Conservation (phyloP, 2,888 invertebrate genomes). For the Barypeithes pellucidus region DNA sequence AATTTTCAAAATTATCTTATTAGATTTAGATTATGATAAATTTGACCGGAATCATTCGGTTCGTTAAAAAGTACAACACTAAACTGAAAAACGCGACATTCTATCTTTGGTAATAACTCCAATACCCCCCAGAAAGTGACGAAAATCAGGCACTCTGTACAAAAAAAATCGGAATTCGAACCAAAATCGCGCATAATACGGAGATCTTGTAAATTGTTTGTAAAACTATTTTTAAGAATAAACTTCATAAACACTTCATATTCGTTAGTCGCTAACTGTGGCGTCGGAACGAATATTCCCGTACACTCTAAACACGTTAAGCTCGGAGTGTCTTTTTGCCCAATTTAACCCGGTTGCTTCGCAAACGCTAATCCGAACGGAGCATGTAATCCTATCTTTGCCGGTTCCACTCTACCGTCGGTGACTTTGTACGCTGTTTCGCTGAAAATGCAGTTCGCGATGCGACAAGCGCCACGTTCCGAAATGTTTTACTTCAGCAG, state of each 20-base stretch:
- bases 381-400: slow-evolving; percentile 49
- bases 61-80: too few species aligned
- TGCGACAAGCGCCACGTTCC: slow-evolving; percentile 11
- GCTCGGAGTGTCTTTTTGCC: slow-evolving; percentile 41
- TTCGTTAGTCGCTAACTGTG: slow-evolving; percentile 19
- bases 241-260: slow-evolving; percentile 15
- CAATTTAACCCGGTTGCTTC: slow-evolving; percentile 41
- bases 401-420: slow-evolving; percentile 25
- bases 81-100: too few species aligned
- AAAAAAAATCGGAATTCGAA: too few species aligned
- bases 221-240: neutral
- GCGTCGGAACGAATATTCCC: slow-evolving; percentile 27
- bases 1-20: too few species aligned
- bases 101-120: too few species aligned
- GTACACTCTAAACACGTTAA: slow-evolving; percentile 46
- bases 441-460: slow-evolving; percentile 20
- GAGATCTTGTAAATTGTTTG: neutral
- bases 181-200: too few species aligned
- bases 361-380: slow-evolving; percentile 42
- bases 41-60: too few species aligned
- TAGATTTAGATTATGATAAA: too few species aligned
- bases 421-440: slow-evolving; percentile 25
- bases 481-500: neutral
- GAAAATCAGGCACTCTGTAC: too few species aligned
- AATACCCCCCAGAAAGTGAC: too few species aligned